Evolutionary conservation across 2,888 invertebrate genomes (phyloP), one percentile per base, ranked within the genome.

Genomic region (Carabus problematicus): DNA sequence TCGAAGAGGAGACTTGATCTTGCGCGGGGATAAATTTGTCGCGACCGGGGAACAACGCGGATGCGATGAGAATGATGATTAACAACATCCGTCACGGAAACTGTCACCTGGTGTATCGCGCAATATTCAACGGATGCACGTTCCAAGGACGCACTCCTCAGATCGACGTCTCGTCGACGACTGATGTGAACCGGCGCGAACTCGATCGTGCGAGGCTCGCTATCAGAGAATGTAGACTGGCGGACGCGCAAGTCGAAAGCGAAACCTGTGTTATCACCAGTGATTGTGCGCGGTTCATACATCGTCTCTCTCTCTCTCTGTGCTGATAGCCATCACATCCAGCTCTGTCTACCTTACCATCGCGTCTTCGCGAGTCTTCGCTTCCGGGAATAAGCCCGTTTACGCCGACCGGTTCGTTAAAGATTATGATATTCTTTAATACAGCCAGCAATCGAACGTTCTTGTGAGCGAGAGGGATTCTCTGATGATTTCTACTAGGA

Each of bases 271-370:
- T 67, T 67, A 67, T 67, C 67, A 67, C 52, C 58, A 66, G 49
- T 67, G 67, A 67, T 67, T 67, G 67, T 67, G 67, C 67, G 67
- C 67, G 41, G 52, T 60, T 60, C 52, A 43, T n/a, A n/a, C n/a
- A n/a, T n/a, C n/a, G n/a, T n/a, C n/a, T n/a, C n/a, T n/a, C n/a
- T n/a, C n/a, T n/a, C 45, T 55, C 42, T 49, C n/a, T 43, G 1
- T 60, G 60, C 18, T n/a, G n/a, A 42, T 3, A 29, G 3, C 29
- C 29, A 29, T 29, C 29, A 29, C 3, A 29, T 29, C 29, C 29
- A 59, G 43, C 16, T 7, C n/a, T 29, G 11, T 19, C 49, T 49
- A 29, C 3, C 47, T 61, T 45, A 3, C 7, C 7, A 3, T 45
- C 3, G n/a, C 12, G 47, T 49, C 47, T 47, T 47, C 40, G 49